A percentile compares a stretch with the other conserved stretches of the same genome.
These are phyloP conservation scores for Pagetopsis macropterus DNA, from an alignment of 2,797 vertebrate species.

Conservation along the genomic window DNA sequence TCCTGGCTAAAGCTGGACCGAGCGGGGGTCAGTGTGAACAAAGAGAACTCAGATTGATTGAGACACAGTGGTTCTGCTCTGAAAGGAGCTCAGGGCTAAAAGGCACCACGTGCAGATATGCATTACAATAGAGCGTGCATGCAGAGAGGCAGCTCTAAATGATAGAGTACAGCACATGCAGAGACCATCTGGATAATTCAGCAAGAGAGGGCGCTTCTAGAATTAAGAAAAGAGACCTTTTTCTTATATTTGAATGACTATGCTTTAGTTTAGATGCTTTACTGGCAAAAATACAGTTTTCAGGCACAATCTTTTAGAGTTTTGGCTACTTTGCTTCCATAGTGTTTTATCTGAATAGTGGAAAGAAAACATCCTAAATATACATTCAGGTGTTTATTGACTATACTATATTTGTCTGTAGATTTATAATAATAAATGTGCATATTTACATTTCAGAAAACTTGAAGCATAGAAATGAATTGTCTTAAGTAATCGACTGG, in stretches of 20 bases:
- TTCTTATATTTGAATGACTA: background rate
- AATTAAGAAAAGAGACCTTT: background rate
- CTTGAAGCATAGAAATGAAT: too few relatives aligned
- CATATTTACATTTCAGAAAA: too few relatives aligned
- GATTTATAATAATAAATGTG: too few relatives aligned
- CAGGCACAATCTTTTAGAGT: too few relatives aligned
- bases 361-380: too few relatives aligned
- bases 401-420: too few relatives aligned
- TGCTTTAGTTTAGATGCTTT: background rate
- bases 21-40: constrained; percentile 56
- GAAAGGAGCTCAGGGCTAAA: constrained; percentile 62
- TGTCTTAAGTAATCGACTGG: too few relatives aligned
- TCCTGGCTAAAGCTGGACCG: constrained; percentile 29
- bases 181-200: constrained; percentile 74
- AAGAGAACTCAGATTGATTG: constrained; percentile 74
- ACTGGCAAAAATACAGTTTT: too few relatives aligned
- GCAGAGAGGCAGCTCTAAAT: constrained; percentile 56
- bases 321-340: too few relatives aligned
- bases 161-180: constrained; percentile 73
- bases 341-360: too few relatives aligned
- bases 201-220: constrained; percentile 10
- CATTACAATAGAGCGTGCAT: constrained; percentile 70
- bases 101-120: constrained; percentile 69
- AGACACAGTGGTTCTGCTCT: constrained; percentile 56
- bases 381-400: too few relatives aligned